Evolutionary conservation across 2,888 invertebrate genomes (phyloP).

Genomic region (Notodonta ziczac): DNA sequence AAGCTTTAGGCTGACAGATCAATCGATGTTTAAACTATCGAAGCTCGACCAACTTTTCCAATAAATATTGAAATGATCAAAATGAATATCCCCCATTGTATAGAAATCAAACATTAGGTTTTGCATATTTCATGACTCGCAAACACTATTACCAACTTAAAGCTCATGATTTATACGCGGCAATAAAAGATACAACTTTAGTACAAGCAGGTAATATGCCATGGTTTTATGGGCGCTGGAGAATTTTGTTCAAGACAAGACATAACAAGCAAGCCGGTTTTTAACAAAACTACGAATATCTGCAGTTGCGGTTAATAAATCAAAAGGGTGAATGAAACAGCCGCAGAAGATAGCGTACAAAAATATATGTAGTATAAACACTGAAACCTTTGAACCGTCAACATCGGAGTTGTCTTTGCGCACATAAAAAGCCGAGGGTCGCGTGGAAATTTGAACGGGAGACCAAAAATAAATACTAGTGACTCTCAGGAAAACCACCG

Average conservation of each 20-base stretch:
- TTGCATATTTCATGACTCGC: neutral
- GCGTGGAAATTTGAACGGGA: neutral
- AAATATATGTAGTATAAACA: neutral
- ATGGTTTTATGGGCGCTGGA: neutral
- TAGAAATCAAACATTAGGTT: neutral
- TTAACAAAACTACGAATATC: neutral
- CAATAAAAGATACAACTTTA: neutral
- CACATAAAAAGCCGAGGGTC: neutral
- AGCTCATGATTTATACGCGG: neutral
- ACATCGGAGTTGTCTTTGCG: neutral
- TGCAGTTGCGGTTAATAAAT: constrained; percentile 1
- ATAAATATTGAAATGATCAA: neutral
- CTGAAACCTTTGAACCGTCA: neutral
- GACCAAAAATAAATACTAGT: neutral
- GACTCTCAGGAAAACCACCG: neutral
- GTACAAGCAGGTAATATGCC: neutral
- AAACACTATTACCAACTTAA: neutral
- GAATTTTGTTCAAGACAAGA: neutral
- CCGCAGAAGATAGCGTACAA: neutral
- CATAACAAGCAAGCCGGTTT: neutral
- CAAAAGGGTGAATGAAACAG: neutral
- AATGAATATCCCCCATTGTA: neutral
- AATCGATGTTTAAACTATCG: neutral
- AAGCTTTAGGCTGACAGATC: neutral
- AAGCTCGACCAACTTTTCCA: neutral